Percentiles rank a stretch among this genome's conserved stretches.
Conservation (phyloP, 2,113 vertebrate genomes). For the Hepsetus odoe region DNA sequence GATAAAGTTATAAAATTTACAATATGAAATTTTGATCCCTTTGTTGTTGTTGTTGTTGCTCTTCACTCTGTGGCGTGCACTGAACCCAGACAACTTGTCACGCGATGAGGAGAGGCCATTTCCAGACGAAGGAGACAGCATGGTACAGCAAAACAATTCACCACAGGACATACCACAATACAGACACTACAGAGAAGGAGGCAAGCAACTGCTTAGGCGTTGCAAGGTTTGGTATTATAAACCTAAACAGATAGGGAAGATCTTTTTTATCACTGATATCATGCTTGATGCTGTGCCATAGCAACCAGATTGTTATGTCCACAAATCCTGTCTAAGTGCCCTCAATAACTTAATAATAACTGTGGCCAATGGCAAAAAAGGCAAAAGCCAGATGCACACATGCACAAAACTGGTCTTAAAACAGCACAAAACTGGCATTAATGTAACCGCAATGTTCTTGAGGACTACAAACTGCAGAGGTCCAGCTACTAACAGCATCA, state of each 20-base stretch:
- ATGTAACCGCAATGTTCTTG: too few relatives aligned
- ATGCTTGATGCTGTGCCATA: conserved; percentile 28
- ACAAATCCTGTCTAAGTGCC: conserved; percentile 7
- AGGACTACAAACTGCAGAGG: not conserved
- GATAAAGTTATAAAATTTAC: conserved; percentile 52
- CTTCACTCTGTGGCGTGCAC: conserved; percentile 4
- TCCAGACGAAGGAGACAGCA: conserved; percentile 27
- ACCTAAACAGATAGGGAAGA: conserved; percentile 23
- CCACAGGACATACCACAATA: conserved; percentile 34
- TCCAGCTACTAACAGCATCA: not conserved
- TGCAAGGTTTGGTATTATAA: conserved; percentile 21
- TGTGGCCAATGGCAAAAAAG: not conserved
- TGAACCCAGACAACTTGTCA: conserved; percentile 31
- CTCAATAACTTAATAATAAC: conserved; percentile 6
- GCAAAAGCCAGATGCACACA: not conserved
- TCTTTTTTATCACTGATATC: conserved; percentile 35
- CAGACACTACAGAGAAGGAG: conserved; percentile 19
- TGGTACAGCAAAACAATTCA: conserved; percentile 20
- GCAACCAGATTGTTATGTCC: conserved; percentile 20
- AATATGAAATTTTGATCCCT: conserved; percentile 14
- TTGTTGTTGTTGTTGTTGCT: conserved; percentile 35
- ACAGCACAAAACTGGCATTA: too few relatives aligned
- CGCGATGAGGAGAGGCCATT: conserved; percentile 21
- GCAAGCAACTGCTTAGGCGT: conserved; percentile 31
- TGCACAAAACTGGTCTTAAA: too few relatives aligned